Evolutionary conservation across 2,113 vertebrate species (phyloP).

Genomic region (Pseudorectes ferrugineus): DNA sequence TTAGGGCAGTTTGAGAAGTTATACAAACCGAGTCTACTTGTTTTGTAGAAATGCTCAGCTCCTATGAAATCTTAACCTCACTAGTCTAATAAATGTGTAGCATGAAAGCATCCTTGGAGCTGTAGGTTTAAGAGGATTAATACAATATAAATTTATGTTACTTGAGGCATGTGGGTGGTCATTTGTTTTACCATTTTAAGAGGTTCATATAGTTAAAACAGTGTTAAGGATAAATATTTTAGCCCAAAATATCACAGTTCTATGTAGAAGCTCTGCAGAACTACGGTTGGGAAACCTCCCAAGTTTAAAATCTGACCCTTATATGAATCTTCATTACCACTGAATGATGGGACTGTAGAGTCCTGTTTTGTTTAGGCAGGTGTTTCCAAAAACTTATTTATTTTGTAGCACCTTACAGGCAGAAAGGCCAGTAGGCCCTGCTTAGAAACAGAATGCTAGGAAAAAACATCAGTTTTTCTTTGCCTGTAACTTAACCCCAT

Average conservation of each 20-base stretch:
- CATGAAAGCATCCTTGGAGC: neutral
- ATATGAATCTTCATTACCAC: neutral
- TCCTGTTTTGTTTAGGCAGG: neutral
- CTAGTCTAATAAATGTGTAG: neutral
- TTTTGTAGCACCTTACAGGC: neutral
- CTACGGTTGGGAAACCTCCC: neutral
- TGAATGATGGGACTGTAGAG: neutral
- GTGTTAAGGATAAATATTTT: neutral
- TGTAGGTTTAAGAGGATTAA: neutral
- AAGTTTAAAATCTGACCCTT: neutral
- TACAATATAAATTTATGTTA: neutral
- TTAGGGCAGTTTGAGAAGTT: neutral
- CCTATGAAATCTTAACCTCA: neutral
- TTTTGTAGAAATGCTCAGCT: neutral
- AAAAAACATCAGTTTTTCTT: neutral
- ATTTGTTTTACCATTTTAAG: neutral
- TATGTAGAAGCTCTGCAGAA: neutral
- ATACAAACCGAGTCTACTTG: neutral
- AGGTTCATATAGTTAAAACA: neutral
- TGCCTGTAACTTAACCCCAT: neutral
- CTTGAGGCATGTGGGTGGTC: neutral
- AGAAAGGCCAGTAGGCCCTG: neutral
- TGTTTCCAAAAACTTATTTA: neutral
- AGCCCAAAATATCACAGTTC: neutral
- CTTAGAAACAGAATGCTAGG: neutral